Percentiles rank a stretch among this genome's conserved stretches.
Evolutionary conservation across 2,797 vertebrate genomes (phyloP).

Genomic region (Sternarchorhynchus goeldii): DNA sequence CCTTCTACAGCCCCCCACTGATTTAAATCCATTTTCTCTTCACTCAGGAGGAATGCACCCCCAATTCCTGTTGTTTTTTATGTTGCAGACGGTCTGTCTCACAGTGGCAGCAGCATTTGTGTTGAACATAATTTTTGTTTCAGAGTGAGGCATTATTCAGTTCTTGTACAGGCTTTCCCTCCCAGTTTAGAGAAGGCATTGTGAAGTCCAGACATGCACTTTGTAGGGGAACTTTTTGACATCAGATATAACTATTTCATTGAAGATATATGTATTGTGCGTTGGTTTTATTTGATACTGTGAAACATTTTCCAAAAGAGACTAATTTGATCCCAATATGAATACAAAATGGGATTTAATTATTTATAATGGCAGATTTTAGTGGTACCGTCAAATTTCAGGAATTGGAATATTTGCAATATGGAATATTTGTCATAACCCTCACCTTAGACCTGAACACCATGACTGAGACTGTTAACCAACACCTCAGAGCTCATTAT

Average conservation of each 20-base stretch:
- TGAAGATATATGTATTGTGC: background rate
- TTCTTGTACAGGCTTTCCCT: background rate
- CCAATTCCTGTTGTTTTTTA: background rate
- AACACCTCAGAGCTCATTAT: background rate
- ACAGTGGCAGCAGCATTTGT: background rate
- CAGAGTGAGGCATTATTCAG: background rate
- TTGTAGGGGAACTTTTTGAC: background rate
- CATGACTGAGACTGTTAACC: no score
- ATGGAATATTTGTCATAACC: no score
- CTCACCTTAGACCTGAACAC: no score
- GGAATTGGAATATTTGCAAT: background rate
- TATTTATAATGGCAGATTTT: background rate
- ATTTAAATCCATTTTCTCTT: conserved; percentile 67
- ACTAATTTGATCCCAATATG: background rate
- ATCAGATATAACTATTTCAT: background rate
- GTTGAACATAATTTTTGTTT: background rate
- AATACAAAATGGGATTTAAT: background rate
- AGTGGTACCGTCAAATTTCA: background rate
- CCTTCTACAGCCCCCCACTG: conserved; percentile 64
- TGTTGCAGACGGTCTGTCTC: background rate
- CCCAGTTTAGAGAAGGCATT: background rate
- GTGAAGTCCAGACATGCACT: background rate
- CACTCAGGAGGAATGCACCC: conserved; percentile 39
- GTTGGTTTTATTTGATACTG: background rate
- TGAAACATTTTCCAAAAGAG: background rate